phyloP scores from a whole-genome alignment of 2,113 vertebrate species.

The Mesocricetus auratus region DNA sequence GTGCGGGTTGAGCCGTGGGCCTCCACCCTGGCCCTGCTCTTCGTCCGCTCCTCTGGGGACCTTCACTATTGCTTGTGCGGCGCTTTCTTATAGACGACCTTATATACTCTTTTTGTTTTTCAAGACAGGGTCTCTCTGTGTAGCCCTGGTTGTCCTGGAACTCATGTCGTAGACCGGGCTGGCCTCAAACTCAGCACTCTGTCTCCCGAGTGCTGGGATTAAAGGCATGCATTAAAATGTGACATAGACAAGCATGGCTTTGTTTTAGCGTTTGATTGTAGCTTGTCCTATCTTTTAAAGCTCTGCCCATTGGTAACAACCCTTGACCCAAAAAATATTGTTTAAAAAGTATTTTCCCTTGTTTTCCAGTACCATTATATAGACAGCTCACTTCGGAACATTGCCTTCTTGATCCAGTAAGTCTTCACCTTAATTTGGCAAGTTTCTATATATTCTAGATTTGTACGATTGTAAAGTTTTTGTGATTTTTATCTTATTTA shows the following conservation, averaged over 20 bases:
- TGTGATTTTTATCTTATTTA: background rate
- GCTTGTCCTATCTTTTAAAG: slow-evolving; percentile 14
- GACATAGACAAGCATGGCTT: background rate
- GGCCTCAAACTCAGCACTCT: too few species aligned
- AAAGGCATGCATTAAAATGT: background rate
- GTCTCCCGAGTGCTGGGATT: background rate
- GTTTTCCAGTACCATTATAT: slow-evolving; percentile 69
- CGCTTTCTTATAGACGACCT: background rate
- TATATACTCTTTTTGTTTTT: background rate
- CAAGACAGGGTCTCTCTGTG: too few species aligned
- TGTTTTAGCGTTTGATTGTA: background rate
- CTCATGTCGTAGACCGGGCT: too few species aligned
- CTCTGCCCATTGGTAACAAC: slow-evolving; percentile 5
- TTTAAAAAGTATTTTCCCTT: slow-evolving; percentile 51
- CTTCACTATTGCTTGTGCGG: background rate
- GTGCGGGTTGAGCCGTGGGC: background rate
- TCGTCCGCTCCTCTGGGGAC: background rate
- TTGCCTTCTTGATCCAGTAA: slow-evolving; percentile 75
- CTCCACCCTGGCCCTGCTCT: background rate
- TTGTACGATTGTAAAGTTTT: background rate
- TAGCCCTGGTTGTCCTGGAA: too few species aligned
- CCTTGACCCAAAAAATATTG: background rate
- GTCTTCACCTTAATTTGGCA: slow-evolving; percentile 68
- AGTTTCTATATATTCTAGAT: slow-evolving; percentile 30
- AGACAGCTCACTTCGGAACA: slow-evolving; percentile 50